Evolutionary conservation across 2,888 invertebrate genomes (phyloP).

Genomic region (Yponomeuta cagnagella): DNA sequence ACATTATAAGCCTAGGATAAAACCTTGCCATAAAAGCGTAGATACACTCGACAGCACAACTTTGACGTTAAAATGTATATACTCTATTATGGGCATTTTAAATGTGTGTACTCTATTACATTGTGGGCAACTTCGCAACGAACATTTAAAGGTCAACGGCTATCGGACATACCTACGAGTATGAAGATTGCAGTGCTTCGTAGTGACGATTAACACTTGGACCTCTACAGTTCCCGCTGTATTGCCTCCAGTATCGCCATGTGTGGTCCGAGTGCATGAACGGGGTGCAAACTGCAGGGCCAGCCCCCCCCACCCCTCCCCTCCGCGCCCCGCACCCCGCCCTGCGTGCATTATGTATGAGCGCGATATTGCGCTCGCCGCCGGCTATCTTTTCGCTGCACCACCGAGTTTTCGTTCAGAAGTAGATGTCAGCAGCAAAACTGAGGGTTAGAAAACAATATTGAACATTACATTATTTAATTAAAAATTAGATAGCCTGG

Average conservation of each 20-base stretch:
- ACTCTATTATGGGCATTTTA: too few relatives aligned
- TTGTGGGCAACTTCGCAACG: too few relatives aligned
- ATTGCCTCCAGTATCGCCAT: not conserved
- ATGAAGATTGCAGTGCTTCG: too few relatives aligned
- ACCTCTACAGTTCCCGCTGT: not conserved
- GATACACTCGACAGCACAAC: too few relatives aligned
- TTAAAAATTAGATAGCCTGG: too few relatives aligned
- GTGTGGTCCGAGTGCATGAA: conserved; percentile 6
- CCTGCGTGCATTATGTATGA: conserved; percentile 12
- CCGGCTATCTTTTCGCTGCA: not conserved
- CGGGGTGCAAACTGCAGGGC: conserved; percentile 11
- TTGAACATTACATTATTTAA: too few relatives aligned
- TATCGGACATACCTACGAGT: too few relatives aligned
- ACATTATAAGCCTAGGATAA: too few relatives aligned
- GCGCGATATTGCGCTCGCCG: conserved; percentile 12
- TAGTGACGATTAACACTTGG: not conserved
- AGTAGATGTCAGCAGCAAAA: not conserved
- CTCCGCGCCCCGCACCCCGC: not conserved
- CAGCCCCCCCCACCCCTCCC: not conserved
- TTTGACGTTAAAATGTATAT: too few relatives aligned
- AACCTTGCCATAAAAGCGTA: too few relatives aligned
- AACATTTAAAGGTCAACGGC: too few relatives aligned
- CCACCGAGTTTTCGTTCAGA: not conserved
- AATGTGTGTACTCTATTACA: too few relatives aligned
- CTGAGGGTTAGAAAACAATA: not conserved